A percentile compares a stretch with the other conserved stretches of the same genome.
These are phyloP conservation scores for Tiaroga cobitis DNA, from an alignment of 2,797 vertebrate genomes.

Conservation along the genomic window DNA sequence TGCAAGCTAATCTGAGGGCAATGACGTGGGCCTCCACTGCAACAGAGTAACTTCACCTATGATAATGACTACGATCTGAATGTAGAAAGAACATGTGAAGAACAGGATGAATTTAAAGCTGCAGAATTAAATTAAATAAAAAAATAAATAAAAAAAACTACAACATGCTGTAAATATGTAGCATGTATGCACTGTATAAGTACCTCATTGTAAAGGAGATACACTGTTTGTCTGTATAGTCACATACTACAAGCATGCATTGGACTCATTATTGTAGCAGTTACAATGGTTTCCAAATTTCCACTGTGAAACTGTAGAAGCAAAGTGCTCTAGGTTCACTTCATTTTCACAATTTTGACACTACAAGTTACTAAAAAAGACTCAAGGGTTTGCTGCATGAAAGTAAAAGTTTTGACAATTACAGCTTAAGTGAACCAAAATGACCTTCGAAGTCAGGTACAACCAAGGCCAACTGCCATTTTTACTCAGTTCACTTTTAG, in stretches of 20 bases:
- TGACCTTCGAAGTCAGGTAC: background rate
- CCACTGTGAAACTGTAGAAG: background rate
- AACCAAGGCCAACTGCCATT: background rate
- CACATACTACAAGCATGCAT: background rate
- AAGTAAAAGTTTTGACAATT: background rate
- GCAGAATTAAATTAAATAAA: too few species aligned
- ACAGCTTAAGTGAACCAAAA: background rate
- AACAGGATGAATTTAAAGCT: background rate
- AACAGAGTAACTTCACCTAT: constrained; percentile 6
- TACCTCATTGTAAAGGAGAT: background rate
- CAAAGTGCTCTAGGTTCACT: background rate
- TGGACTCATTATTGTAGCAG: background rate
- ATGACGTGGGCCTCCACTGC: constrained; percentile 8
- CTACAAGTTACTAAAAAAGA: background rate
- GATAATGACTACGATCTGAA: background rate
- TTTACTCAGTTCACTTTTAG: background rate
- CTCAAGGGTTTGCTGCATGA: background rate
- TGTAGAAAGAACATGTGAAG: background rate
- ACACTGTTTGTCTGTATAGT: background rate
- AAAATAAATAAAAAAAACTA: background rate
- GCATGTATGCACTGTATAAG: background rate
- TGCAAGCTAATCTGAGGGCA: constrained; percentile 36
- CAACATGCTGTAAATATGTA: background rate
- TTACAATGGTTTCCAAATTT: background rate
- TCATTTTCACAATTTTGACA: background rate